Evolutionary conservation across 1,140 invertebrate species (phyloP), one percentile per base, ranked within the genome.

Genomic region (Lucilia cuprina): DNA sequence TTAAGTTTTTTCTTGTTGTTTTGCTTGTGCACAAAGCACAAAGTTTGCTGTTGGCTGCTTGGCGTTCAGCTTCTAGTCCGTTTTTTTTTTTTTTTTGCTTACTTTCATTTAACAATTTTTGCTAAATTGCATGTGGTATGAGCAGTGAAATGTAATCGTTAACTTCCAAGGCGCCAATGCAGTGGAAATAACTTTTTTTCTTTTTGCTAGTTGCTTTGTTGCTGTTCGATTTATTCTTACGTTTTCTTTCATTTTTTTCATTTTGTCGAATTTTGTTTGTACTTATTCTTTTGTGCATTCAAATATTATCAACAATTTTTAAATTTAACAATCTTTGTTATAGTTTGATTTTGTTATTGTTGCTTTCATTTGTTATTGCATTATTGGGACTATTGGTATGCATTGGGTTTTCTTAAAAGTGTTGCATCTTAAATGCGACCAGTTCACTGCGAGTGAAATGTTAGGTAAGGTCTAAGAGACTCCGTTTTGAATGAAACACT

Each of bases 111-210:
- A 21, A 70, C n/a, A 21, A 70, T 80, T 80, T 80, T 49, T 80
- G 77, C 77, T 80, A 80, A 80, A 80, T 80, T 80, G 77, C 77
- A 80, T 49, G 47, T 80, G 75, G 34, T 77, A 80, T 70, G 47
- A 50, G n/a, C 77, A 49, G 50, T 80, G 77, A 80, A 80, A 80
- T 19, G 77, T 80, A 80, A 80, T 80, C 77, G 77, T 80, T 50
- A 80, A 80, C 77, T 80, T 80, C 19, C 19, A 47, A 49, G 77
- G 77, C 77, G 77, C 77, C 77, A 80, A 80, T 80, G 77, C 77
- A 80, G 77, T 80, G 77, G 77, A 80, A 80, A 80, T 80, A 80
- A 80, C 9, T 80, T 80, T 80, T 80, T 21, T 80, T 49, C n/a
- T 47, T 41, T 49, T 78, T 78, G 7, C 7, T 49, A 50, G 47